phyloP scores from a whole-genome alignment of 1,140 invertebrate genomes.

The Acromyrmex echinatior region DNA sequence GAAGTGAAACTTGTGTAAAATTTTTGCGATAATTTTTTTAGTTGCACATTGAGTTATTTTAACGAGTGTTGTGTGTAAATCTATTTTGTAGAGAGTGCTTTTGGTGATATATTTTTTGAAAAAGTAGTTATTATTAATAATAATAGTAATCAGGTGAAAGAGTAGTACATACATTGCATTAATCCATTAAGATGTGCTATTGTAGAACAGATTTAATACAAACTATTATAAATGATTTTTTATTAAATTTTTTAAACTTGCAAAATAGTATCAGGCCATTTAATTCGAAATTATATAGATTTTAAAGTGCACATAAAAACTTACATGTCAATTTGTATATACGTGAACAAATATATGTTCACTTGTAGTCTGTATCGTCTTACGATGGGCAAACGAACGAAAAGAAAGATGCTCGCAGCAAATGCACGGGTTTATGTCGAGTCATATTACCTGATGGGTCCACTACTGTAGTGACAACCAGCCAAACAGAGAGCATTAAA shows the following conservation, averaged over 20 bases:
- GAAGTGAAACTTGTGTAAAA: slow-evolving; percentile 11
- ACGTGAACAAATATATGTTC: slow-evolving; percentile 64
- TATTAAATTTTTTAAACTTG: not conserved
- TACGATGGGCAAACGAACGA: slow-evolving; percentile 85
- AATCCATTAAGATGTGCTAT: slow-evolving; percentile 12
- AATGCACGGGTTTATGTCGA: slow-evolving; percentile 90
- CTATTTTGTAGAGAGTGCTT: slow-evolving; percentile 33
- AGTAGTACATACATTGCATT: slow-evolving; percentile 19
- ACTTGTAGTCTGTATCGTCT: slow-evolving; percentile 86
- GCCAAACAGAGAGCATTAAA: slow-evolving; percentile 91
- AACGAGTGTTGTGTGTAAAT: slow-evolving; percentile 44
- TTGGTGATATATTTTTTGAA: slow-evolving; percentile 13
- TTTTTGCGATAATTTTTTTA: not conserved
- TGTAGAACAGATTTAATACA: slow-evolving; percentile 11
- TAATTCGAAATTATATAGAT: not conserved
- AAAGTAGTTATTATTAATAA: slow-evolving; percentile 16
- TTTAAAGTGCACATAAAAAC: not conserved
- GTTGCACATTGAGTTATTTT: slow-evolving; percentile 9
- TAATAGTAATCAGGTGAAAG: slow-evolving; percentile 30
- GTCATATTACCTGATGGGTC: slow-evolving; percentile 96
- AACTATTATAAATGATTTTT: not conserved
- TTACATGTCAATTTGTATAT: slow-evolving; percentile 35
- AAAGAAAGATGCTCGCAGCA: slow-evolving; percentile 84
- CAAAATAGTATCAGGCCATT: slow-evolving; percentile 20
- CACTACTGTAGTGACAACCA: slow-evolving; percentile 95